phyloP scores from a whole-genome alignment of 2,797 vertebrate genomes.

The Oophaga sylvatica region DNA sequence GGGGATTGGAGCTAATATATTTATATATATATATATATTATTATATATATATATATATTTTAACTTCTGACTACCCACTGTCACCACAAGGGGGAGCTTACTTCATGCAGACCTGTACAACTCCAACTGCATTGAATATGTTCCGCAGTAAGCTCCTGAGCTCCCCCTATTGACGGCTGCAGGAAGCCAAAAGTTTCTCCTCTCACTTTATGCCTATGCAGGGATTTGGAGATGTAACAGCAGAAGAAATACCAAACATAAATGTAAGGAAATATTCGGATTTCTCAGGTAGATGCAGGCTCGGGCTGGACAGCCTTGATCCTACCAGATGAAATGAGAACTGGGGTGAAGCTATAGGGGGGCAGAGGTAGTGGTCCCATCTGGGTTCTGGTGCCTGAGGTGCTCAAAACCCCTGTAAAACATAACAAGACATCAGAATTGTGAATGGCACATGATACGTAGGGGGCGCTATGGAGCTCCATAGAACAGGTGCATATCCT shows the following conservation, averaged over 20 bases:
- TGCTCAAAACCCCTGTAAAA: too few species aligned
- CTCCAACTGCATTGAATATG: neutral
- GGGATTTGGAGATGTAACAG: neutral
- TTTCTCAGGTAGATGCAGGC: neutral
- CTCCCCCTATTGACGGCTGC: neutral
- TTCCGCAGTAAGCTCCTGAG: neutral
- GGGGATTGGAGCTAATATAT: neutral
- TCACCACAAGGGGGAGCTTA: neutral
- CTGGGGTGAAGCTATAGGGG: too few species aligned
- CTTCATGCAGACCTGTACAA: neutral
- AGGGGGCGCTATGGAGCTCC: neutral
- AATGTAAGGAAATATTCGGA: neutral
- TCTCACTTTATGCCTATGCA: neutral
- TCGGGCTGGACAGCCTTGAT: neutral
- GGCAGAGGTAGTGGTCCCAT: too few species aligned
- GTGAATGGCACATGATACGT: too few species aligned
- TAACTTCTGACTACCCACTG: neutral
- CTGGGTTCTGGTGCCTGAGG: too few species aligned
- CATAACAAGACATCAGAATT: too few species aligned
- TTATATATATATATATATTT: neutral
- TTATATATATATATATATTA: neutral
- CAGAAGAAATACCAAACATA: neutral
- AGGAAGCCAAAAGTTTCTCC: neutral
- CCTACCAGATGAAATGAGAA: too few species aligned
- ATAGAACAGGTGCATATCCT: neutral